Conservation (phyloP, 30 jellyfish, hydroid and myxozoan genomes). For the Catostylus mosaicus region DNA sequence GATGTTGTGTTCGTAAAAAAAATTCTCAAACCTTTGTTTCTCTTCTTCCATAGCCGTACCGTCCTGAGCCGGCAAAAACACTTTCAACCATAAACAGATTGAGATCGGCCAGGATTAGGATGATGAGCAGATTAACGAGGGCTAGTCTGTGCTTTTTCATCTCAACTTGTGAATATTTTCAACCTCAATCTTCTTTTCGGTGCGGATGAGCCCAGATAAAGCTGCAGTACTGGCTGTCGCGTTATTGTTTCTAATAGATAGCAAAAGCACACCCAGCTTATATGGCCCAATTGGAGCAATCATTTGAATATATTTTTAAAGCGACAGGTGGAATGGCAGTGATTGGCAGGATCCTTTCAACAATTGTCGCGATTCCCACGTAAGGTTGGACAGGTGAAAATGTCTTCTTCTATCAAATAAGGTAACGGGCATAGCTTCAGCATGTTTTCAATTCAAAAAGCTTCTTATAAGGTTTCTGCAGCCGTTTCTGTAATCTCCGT, state of each 20-base stretch:
- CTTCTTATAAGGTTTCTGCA: too few relatives aligned
- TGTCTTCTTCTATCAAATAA: too few relatives aligned
- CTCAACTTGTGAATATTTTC: background rate
- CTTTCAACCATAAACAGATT: constrained; percentile 20
- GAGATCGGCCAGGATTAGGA: constrained; percentile 1
- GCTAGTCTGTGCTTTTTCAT: constrained; percentile 14
- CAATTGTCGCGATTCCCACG: constrained; percentile 46
- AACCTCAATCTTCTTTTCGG: background rate
- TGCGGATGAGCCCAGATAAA: background rate
- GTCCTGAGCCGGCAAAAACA: constrained; percentile 67
- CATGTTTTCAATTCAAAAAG: too few relatives aligned
- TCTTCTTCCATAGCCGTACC: constrained; percentile 56
- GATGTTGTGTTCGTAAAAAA: too few relatives aligned
- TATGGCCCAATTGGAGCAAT: constrained; percentile 6
- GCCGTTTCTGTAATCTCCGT: too few relatives aligned
- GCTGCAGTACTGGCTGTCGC: constrained; percentile 21
- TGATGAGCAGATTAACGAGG: constrained; percentile 13
- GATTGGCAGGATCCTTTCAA: too few relatives aligned
- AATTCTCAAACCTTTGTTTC: constrained; percentile 9
- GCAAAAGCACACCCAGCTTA: constrained; percentile 37
- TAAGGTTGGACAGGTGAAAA: constrained; percentile 25
- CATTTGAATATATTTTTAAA: constrained; percentile 2
- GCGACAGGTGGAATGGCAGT: constrained; percentile 45
- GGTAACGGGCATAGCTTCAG: too few relatives aligned
- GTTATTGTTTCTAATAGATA: background rate